Percentiles rank a stretch among this genome's conserved stretches.
Evolutionary conservation across 2,888 invertebrate species (phyloP).

Genomic region (Aphidoletes aphidimyza): DNA sequence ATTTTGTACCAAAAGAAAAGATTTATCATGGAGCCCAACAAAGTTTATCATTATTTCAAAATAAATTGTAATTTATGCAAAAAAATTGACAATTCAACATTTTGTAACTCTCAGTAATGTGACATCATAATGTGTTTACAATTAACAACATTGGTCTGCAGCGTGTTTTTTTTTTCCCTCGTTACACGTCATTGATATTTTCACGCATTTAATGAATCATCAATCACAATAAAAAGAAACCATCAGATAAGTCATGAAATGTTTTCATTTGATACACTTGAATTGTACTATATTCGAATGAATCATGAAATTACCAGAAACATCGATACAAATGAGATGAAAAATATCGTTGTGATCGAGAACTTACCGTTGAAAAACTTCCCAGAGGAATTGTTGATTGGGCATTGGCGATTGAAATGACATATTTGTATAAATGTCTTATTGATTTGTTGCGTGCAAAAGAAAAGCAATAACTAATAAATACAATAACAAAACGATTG

Average conservation of each 20-base stretch:
- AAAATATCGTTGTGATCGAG: not conserved
- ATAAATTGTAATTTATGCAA: constrained; percentile 36
- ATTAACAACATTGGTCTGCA: not conserved
- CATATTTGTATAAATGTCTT: constrained; percentile 59
- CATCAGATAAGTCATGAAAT: not conserved
- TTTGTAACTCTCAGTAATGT: not conserved
- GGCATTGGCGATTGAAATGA: constrained; percentile 76
- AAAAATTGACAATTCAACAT: constrained; percentile 3
- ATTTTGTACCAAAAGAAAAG: too few relatives aligned
- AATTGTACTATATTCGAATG: not conserved
- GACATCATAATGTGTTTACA: constrained; percentile 4
- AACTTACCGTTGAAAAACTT: constrained; percentile 79
- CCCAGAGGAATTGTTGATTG: constrained; percentile 80
- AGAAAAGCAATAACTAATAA: not conserved
- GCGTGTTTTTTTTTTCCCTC: not conserved
- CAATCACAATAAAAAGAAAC: not conserved
- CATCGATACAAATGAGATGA: not conserved
- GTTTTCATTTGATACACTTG: not conserved
- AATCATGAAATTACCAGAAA: not conserved
- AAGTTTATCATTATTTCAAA: too few relatives aligned
- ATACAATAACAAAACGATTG: not conserved
- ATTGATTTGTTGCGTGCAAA: not conserved
- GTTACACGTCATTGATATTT: not conserved
- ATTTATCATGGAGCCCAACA: too few relatives aligned
- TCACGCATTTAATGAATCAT: not conserved